These are phyloP conservation scores for Heterochromis multidens DNA, from an alignment of 2,113 vertebrate species.

Conservation along the genomic window DNA sequence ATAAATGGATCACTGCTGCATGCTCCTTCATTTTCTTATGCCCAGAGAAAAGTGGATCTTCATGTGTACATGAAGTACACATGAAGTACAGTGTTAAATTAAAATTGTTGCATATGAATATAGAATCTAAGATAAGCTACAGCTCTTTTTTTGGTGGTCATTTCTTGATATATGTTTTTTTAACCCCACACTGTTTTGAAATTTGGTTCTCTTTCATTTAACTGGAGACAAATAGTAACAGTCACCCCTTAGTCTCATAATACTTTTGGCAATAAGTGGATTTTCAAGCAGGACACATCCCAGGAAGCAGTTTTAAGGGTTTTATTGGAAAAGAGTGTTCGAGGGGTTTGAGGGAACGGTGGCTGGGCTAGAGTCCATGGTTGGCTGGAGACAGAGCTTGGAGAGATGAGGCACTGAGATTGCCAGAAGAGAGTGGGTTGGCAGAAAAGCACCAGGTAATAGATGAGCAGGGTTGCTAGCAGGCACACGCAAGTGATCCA, in stretches of 20 bases:
- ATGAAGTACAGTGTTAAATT: background rate
- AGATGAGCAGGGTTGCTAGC: background rate
- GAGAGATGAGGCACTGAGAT: background rate
- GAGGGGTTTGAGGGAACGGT: background rate
- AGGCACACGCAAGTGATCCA: background rate
- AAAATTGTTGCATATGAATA: background rate
- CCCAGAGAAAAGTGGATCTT: background rate
- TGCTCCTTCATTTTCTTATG: constrained; percentile 5
- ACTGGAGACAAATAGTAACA: background rate
- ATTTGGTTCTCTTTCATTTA: background rate
- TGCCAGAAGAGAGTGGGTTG: background rate
- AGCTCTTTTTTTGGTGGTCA: background rate
- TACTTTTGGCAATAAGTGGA: background rate
- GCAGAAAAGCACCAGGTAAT: background rate
- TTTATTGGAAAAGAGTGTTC: background rate
- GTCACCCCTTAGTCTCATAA: background rate
- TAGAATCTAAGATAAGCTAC: background rate
- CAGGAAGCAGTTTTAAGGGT: background rate
- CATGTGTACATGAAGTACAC: no score
- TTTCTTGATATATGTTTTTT: background rate
- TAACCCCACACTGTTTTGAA: background rate
- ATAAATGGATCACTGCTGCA: background rate
- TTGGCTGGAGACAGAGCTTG: background rate
- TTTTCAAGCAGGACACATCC: background rate
- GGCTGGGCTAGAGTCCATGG: background rate